Percentiles rank a stretch among this genome's conserved stretches.
Conservation (phyloP, 2,888 invertebrate genomes). For the Tridacna gigas region DNA sequence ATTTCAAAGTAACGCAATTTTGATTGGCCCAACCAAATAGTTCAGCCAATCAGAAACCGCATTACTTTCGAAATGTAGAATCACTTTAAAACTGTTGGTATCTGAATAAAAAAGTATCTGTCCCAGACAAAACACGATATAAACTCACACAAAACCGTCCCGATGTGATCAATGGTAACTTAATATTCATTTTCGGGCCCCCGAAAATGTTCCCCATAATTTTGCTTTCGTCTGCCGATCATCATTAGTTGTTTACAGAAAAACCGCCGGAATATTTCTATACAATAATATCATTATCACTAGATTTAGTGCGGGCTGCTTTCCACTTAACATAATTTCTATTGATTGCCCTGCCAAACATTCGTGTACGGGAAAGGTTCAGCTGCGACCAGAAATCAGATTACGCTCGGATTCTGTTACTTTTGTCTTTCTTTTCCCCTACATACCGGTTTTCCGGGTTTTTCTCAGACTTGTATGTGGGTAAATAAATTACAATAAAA, state of each 20-base stretch:
- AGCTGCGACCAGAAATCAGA: background rate
- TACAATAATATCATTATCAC: conserved; percentile 56
- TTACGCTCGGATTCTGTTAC: conserved; percentile 4
- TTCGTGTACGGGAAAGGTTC: background rate
- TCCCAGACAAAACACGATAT: no score
- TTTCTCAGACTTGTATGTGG: background rate
- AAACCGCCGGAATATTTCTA: conserved; percentile 23
- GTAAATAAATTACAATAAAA: conserved; percentile 1
- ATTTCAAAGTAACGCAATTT: no score
- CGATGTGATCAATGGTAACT: conserved; percentile 48
- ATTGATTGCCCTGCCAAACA: conserved; percentile 15
- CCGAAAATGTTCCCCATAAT: background rate
- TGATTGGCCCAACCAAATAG: no score
- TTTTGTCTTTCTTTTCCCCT: background rate
- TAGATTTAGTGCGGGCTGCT: conserved; percentile 44
- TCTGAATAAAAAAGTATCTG: no score
- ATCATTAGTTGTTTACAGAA: conserved; percentile 30
- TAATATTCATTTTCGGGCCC: conserved; percentile 29
- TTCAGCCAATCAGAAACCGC: no score
- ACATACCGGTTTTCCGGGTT: background rate
- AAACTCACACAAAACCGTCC: background rate
- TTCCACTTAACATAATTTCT: conserved; percentile 40
- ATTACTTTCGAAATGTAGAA: no score
- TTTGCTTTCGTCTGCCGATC: conserved; percentile 21
- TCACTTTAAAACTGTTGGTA: no score